Conservation (phyloP, 2,113 vertebrate genomes). For the Crotalus horridus region DNA sequence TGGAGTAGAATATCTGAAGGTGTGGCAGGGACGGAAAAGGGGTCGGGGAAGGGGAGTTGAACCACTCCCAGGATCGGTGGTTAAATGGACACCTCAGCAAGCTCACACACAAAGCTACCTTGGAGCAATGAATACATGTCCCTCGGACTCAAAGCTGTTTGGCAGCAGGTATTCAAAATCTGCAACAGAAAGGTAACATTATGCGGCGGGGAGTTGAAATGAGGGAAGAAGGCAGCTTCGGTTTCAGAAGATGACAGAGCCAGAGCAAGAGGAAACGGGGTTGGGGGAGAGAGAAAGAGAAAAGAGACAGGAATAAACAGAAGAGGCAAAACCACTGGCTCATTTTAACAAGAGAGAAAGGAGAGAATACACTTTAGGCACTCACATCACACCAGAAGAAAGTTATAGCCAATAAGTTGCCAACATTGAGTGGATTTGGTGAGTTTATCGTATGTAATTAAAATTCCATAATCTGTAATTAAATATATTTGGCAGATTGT, state of each 20-base stretch:
- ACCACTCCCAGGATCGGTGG: conserved; percentile 29
- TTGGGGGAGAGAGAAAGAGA: conserved; percentile 43
- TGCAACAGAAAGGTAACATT: conserved; percentile 99
- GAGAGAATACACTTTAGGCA: conserved; percentile 66
- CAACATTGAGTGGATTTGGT: conserved; percentile 64
- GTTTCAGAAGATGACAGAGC: conserved; percentile 66
- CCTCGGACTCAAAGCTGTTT: conserved; percentile 99
- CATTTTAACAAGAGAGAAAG: conserved; percentile 65
- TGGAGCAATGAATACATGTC: conserved; percentile 99
- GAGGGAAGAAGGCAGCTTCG: conserved; percentile 50
- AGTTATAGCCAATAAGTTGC: conserved; percentile 89
- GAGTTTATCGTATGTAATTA: conserved; percentile 48
- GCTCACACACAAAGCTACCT: conserved; percentile 93
- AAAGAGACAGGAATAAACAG: conserved; percentile 23
- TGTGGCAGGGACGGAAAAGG: conserved; percentile 24
- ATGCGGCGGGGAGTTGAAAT: conserved; percentile 73
- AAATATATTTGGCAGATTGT: conserved; percentile 61
- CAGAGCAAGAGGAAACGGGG: conserved; percentile 58
- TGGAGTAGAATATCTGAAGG: conserved; percentile 22
- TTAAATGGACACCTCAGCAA: conserved; percentile 70
- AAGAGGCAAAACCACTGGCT: conserved; percentile 43
- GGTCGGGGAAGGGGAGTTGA: conserved; percentile 12
- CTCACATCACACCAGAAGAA: conserved; percentile 68
- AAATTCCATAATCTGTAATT: conserved; percentile 60
- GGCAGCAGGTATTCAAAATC: conserved; percentile 99